Evolutionary conservation across 2,888 invertebrate genomes (phyloP).

Genomic region (Pyrochroa serraticornis): DNA sequence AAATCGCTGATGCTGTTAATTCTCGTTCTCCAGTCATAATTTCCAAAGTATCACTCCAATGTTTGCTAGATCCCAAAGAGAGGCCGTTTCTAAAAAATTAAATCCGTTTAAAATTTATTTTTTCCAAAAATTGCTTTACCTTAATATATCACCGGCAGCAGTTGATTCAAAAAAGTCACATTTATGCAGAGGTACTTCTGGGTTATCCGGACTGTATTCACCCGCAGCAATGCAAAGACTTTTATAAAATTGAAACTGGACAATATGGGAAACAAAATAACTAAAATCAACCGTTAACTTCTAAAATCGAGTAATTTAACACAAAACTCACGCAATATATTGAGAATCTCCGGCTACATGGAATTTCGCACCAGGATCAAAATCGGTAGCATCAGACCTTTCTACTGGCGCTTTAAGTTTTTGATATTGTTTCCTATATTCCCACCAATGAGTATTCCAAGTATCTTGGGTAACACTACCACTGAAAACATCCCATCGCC

Average conservation of each 20-base stretch:
- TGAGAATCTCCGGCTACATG: conserved; percentile 58
- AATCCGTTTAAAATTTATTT: no score
- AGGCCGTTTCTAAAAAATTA: conserved; percentile 59
- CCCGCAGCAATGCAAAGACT: conserved; percentile 72
- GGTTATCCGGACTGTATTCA: conserved; percentile 62
- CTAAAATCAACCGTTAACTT: conserved; percentile 55
- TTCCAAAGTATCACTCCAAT: conserved; percentile 66
- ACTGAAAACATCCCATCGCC: conserved; percentile 64
- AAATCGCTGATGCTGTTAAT: conserved; percentile 62
- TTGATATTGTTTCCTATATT: conserved; percentile 55
- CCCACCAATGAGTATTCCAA: conserved; percentile 59
- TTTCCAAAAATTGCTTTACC: conserved; percentile 51
- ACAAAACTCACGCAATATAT: conserved; percentile 53
- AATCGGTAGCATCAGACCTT: conserved; percentile 55
- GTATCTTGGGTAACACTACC: conserved; percentile 54
- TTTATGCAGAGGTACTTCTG: conserved; percentile 45
- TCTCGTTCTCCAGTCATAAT: conserved; percentile 63
- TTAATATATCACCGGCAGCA: conserved; percentile 59
- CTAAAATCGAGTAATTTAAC: not conserved
- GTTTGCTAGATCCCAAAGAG: conserved; percentile 59
- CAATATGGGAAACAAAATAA: conserved; percentile 70
- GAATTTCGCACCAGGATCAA: conserved; percentile 60
- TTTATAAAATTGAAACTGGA: conserved; percentile 80
- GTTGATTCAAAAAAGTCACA: conserved; percentile 48
- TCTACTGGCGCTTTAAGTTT: conserved; percentile 57